phyloP scores from a whole-genome alignment of 1,140 invertebrate species.

The Bathynomus jamesi region DNA sequence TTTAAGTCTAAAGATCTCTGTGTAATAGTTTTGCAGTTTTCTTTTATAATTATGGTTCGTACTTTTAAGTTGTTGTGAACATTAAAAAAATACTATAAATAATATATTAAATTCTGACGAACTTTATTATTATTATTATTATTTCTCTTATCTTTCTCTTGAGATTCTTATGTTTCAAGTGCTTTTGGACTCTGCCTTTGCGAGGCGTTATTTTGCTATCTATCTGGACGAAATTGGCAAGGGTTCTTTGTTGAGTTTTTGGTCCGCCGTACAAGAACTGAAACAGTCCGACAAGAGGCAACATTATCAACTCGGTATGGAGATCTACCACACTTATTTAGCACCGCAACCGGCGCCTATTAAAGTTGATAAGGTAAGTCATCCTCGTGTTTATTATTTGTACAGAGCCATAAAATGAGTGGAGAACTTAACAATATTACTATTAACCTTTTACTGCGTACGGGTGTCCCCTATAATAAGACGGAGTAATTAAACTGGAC shows the following conservation, averaged over 20 bases:
- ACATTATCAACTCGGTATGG: slow-evolving; percentile 78
- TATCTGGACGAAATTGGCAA: slow-evolving; percentile 72
- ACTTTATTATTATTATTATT: slow-evolving; percentile 8
- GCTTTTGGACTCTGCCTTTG: slow-evolving; percentile 45
- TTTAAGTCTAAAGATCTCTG: too few species aligned
- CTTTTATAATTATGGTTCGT: too few species aligned
- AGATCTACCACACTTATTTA: slow-evolving; percentile 83
- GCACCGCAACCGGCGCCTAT: slow-evolving; percentile 55
- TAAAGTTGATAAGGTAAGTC: slow-evolving; percentile 58
- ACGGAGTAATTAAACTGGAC: too few species aligned
- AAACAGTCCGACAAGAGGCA: slow-evolving; percentile 59
- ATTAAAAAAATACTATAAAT: too few species aligned
- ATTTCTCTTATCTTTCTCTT: slow-evolving; percentile 22
- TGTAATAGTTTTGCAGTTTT: too few species aligned
- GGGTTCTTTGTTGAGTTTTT: slow-evolving; percentile 72
- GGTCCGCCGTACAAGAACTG: slow-evolving; percentile 78
- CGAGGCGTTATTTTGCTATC: slow-evolving; percentile 59
- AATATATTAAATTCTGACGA: too few species aligned
- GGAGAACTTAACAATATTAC: too few species aligned
- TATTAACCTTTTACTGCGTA: too few species aligned
- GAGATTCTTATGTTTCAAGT: slow-evolving; percentile 46
- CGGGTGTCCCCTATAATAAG: too few species aligned
- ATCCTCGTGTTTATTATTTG: too few species aligned
- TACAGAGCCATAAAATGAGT: too few species aligned
- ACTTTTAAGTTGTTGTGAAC: too few species aligned